Evolutionary conservation across 2,888 invertebrate genomes (phyloP), one percentile per base, ranked within the genome.

Genomic region (Cephus sareptanus): DNA sequence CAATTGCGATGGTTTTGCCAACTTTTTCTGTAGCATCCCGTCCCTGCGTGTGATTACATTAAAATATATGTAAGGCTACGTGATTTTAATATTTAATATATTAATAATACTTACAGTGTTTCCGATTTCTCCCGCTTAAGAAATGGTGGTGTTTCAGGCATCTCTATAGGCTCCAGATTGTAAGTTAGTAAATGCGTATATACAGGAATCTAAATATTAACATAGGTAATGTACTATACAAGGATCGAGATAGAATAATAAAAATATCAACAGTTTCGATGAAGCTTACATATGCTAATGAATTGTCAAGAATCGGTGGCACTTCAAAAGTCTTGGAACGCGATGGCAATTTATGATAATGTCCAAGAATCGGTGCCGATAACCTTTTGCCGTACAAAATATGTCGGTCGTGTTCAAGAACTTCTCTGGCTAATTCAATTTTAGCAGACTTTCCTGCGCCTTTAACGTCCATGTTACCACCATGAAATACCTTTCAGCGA

Each of bases 161-260:
- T 92, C 75, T 93, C 92, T 84, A 95, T 92, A 77, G 94, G 93
- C 86, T 90, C 89, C 75, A 94, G 93, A 73, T 93, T 92, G 84
- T 94, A 94, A 89, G 94, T 93, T 85, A 94, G 93, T 83, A 96
- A 92, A 91, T 96, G 95, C 79, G 93, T 90, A 91, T 95, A 96
- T 81, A 96, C 93, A 77, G 96, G 95, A 90, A 95, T 95, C 94
- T 95, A 81, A 75, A 91, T 87, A 56, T 56, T 23, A 56, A 23
- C 9, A 56, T 56, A 56, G 9, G 56, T 0, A 23, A 56, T 23
- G 40, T 23, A 56, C 9, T 9, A 23, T 23, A 56, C 23, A 9
- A 56, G 56, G 23, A 56, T 23, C 23, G 9, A 11, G 30, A 35
- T 13, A 69, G 75, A 74, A 74, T 75, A 15, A 75, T 76, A 30